Evolutionary conservation across 2,888 invertebrate genomes (phyloP).

Genomic region (Limnephilus rhombicus): DNA sequence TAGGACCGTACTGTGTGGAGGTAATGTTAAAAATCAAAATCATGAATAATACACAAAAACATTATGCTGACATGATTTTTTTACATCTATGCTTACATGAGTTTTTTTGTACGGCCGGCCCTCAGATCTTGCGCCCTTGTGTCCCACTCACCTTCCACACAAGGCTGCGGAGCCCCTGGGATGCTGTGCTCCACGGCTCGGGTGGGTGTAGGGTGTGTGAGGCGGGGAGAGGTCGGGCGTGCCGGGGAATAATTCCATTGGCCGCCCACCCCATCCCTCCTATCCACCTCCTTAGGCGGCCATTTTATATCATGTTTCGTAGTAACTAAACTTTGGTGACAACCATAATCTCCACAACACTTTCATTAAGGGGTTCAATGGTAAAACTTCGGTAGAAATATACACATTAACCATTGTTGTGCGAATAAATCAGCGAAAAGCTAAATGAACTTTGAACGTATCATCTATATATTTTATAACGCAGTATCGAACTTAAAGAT

Average conservation of each 20-base stretch:
- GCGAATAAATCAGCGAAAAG: not conserved
- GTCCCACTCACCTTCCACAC: not conserved
- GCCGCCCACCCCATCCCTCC: not conserved
- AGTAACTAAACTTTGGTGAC: not conserved
- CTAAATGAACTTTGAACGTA: no score
- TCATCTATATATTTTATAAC: no score
- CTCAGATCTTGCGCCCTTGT: not conserved
- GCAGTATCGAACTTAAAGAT: not conserved
- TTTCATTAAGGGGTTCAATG: not conserved
- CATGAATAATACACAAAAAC: no score
- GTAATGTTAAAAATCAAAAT: no score
- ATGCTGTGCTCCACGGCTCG: not conserved
- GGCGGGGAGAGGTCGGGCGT: not conserved
- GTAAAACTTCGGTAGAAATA: not conserved
- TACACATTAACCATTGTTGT: not conserved
- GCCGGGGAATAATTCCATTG: not conserved
- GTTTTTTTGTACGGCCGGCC: no score
- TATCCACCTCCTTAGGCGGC: not conserved
- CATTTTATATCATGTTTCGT: constrained; percentile 1
- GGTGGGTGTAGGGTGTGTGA: not conserved
- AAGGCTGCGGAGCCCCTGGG: not conserved
- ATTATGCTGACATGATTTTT: no score
- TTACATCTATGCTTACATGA: no score
- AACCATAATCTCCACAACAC: not conserved
- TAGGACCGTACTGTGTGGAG: no score